phyloP scores from a whole-genome alignment of 2,797 vertebrate genomes.

The Spondyliosoma cantharus region DNA sequence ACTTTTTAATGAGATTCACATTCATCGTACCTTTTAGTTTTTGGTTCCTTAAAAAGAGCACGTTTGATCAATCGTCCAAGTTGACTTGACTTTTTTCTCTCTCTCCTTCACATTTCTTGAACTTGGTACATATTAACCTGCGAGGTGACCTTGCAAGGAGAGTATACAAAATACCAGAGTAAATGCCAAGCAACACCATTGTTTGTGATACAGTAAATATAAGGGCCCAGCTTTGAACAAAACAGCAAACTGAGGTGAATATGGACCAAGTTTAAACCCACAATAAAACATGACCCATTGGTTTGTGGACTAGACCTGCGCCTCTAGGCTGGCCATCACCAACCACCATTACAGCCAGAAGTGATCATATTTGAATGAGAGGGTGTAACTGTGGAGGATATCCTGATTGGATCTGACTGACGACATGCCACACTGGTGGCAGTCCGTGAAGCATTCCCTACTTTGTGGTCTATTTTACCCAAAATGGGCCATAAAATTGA shows the following conservation, averaged over 20 bases:
- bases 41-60: constrained; percentile 51
- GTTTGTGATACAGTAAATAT: constrained; percentile 24
- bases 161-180: constrained; percentile 24
- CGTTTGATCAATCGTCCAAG: constrained; percentile 52
- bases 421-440: too few species aligned
- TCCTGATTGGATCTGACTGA: too few species aligned
- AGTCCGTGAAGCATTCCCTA: too few species aligned
- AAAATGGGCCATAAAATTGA: too few species aligned
- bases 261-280: neutral
- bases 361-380: too few species aligned
- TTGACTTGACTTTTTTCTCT: constrained; percentile 20
- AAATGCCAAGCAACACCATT: constrained; percentile 34
- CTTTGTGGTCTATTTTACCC: too few species aligned
- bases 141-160: constrained; percentile 40
- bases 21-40: constrained; percentile 39
- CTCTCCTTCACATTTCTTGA: constrained; percentile 23
- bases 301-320: too few species aligned
- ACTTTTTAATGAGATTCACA: constrained; percentile 78
- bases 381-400: too few species aligned
- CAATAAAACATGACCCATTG: neutral
- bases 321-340: too few species aligned
- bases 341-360: too few species aligned
- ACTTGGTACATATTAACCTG: constrained; percentile 6
- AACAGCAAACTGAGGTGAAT: neutral
- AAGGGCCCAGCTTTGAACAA: neutral